Percentiles rank a stretch among this genome's conserved stretches.
Conservation (phyloP, 2,113 vertebrate genomes). For the Leucosticte australis region DNA sequence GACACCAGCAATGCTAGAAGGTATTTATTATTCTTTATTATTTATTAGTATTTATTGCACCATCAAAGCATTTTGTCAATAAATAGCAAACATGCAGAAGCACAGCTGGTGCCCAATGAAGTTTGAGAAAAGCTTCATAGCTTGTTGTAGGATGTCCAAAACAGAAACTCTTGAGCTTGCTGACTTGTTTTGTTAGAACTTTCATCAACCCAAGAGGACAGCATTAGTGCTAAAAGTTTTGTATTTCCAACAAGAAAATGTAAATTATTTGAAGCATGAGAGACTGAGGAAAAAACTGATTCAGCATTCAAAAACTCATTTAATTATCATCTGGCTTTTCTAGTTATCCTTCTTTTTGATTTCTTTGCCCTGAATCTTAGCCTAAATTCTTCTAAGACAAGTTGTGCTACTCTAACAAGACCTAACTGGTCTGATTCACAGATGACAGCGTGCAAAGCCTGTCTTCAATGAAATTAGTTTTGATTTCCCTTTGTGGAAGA, state of each 20-base stretch:
- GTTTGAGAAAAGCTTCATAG: neutral
- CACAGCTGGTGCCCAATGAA: neutral
- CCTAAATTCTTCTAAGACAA: neutral
- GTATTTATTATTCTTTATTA: neutral
- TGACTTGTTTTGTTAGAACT: neutral
- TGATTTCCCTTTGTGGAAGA: neutral
- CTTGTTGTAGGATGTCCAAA: neutral
- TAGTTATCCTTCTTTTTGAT: neutral
- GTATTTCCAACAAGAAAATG: neutral
- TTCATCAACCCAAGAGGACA: neutral
- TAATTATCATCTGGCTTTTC: neutral
- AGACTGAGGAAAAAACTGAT: neutral
- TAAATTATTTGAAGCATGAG: neutral
- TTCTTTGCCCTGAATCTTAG: neutral
- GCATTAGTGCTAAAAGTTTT: neutral
- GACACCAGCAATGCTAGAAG: neutral
- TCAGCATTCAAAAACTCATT: neutral
- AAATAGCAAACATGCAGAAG: neutral
- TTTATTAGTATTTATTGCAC: neutral
- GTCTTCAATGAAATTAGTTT: neutral
- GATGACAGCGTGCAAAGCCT: neutral
- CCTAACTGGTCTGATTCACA: neutral
- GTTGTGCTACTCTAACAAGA: conserved; percentile 8
- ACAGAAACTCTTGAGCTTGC: neutral
- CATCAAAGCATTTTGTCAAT: neutral